Conservation (phyloP, 2,113 vertebrate genomes). For the Rhinolophus sinicus region DNA sequence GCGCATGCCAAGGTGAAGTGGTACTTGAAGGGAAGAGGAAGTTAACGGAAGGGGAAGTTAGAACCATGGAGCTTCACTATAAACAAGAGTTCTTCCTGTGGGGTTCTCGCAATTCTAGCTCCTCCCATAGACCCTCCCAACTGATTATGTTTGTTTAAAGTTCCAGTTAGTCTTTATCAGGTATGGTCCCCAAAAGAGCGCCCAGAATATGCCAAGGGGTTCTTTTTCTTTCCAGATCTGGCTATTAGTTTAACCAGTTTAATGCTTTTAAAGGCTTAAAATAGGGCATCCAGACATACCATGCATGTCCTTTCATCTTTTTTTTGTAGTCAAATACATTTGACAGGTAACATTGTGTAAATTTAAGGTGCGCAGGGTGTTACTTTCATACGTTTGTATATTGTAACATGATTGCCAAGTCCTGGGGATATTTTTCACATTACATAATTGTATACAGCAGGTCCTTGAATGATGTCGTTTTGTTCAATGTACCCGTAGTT, state of each 20-base stretch:
- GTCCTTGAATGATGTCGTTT: not conserved
- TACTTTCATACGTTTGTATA: not conserved
- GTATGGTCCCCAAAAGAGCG: not conserved
- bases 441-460: not conserved
- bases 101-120: not conserved
- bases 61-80: not conserved
- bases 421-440: no score
- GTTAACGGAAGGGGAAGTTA: not conserved
- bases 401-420: not conserved
- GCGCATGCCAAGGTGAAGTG: accelerated
- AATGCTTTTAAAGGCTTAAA: not conserved
- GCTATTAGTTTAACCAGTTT: not conserved
- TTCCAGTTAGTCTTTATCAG: not conserved
- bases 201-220: accelerated
- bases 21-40: not conserved
- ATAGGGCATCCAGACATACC: not conserved
- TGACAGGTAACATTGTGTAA: not conserved
- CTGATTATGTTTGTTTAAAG: not conserved
- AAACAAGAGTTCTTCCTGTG: not conserved
- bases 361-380: not conserved
- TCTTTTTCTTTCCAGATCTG: not conserved
- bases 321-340: not conserved
- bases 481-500: not conserved
- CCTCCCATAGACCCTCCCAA: not conserved
- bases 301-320: not conserved